Evolutionary conservation across 1,140 invertebrate genomes (phyloP).

Genomic region (Heliconius hewitsoni): DNA sequence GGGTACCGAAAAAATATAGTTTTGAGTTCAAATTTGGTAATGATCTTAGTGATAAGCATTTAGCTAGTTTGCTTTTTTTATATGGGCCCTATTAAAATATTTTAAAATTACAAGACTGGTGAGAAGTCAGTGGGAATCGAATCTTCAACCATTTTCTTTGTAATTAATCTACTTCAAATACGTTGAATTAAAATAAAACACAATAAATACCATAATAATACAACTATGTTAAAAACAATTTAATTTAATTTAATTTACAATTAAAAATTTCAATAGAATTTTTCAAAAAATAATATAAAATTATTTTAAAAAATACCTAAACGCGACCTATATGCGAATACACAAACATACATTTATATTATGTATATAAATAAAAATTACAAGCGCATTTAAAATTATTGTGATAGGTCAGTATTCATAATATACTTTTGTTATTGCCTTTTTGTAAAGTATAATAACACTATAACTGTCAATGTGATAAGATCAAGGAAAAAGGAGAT

Average conservation of each 20-base stretch:
- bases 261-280: no score
- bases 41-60: background rate
- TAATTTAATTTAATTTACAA: no score
- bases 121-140: no score
- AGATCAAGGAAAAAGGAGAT: conserved; percentile 1
- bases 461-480: conserved; percentile 10
- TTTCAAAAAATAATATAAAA: no score
- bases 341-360: background rate
- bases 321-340: background rate
- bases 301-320: background rate
- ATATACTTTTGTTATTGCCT: conserved; percentile 5
- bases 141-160: no score
- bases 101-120: no score
- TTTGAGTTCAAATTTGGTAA: background rate
- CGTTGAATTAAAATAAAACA: no score
- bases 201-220: no score
- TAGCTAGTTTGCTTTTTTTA: no score
- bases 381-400: conserved; percentile 2
- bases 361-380: background rate
- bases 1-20: background rate
- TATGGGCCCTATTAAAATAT: no score
- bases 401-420: conserved; percentile 6
- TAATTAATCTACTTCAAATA: no score
- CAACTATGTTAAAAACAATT: no score
- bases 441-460: conserved; percentile 5